These are phyloP conservation scores for Araneus ventricosus DNA, from an alignment of 1,140 invertebrate genomes.

Conservation along the genomic window DNA sequence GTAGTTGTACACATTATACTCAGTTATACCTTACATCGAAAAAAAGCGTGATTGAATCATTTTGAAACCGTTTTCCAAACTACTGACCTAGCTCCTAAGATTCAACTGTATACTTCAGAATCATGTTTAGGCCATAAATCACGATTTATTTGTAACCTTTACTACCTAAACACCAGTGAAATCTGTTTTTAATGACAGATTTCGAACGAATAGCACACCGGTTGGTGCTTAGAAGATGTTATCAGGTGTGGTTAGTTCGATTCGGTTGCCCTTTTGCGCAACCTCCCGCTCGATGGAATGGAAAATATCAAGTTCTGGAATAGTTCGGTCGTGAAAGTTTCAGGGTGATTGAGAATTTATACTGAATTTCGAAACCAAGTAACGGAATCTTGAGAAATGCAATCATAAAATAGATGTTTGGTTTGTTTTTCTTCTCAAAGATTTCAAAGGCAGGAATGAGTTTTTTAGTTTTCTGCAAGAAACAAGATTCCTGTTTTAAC, in stretches of 20 bases:
- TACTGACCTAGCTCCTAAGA: constrained; percentile 46
- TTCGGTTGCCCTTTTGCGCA: neutral
- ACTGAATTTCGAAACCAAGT: neutral
- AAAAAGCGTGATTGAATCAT: constrained; percentile 54
- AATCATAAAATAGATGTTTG: too few relatives aligned
- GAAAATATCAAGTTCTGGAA: neutral
- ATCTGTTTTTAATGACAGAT: constrained; percentile 66
- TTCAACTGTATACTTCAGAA: neutral
- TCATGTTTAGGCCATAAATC: constrained; percentile 32
- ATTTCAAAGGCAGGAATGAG: too few relatives aligned
- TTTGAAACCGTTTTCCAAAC: neutral
- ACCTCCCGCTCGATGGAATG: neutral
- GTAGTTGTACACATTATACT: neutral
- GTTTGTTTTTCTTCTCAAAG: too few relatives aligned
- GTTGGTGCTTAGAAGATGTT: constrained; percentile 26
- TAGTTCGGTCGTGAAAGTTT: neutral
- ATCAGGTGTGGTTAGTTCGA: constrained; percentile 15
- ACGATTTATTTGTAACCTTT: constrained; percentile 44
- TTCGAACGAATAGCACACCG: neutral
- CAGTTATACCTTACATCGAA: neutral
- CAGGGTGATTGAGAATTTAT: neutral
- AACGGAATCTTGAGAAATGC: neutral
- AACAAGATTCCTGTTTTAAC: too few relatives aligned
- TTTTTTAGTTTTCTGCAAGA: too few relatives aligned
- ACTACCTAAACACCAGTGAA: constrained; percentile 15